Evolutionary conservation across 1,140 invertebrate species (phyloP).

Genomic region (Hyposmocoma kahamanoa): DNA sequence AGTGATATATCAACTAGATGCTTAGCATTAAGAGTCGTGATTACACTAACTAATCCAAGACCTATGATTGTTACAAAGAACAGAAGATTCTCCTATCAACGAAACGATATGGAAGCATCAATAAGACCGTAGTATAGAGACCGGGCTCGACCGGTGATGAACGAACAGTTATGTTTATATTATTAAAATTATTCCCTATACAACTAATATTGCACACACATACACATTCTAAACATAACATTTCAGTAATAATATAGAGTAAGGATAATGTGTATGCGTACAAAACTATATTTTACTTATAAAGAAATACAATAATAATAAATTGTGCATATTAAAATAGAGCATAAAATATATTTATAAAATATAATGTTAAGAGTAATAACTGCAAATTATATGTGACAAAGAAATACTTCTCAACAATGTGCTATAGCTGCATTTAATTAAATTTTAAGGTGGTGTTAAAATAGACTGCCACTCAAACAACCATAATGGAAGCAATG

Average conservation of each 20-base stretch:
- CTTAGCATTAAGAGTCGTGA: conserved; percentile 55
- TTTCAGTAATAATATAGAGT: conserved; percentile 33
- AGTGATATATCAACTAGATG: conserved; percentile 53
- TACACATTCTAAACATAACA: conserved; percentile 61
- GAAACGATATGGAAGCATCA: conserved; percentile 58
- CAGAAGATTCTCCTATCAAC: conserved; percentile 41
- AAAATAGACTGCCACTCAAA: conserved; percentile 28
- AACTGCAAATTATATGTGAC: conserved; percentile 64
- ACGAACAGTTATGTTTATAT: conserved; percentile 36
- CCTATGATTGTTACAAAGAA: conserved; percentile 38
- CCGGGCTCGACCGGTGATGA: conserved; percentile 20
- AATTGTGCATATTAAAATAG: conserved; percentile 69
- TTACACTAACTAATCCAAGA: conserved; percentile 66
- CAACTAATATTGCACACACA: conserved; percentile 73
- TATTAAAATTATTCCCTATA: conserved; percentile 56
- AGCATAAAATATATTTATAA: conserved; percentile 68
- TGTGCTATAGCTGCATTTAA: conserved; percentile 36
- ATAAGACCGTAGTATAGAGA: conserved; percentile 18
- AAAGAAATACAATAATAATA: conserved; percentile 62
- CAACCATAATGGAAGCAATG: conserved; percentile 44
- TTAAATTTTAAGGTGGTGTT: conserved; percentile 29
- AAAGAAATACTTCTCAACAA: conserved; percentile 46
- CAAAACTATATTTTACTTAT: conserved; percentile 55
- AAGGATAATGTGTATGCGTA: conserved; percentile 65
- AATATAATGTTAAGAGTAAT: conserved; percentile 62